These are phyloP conservation scores for Malurus alboscapulatus DNA, from an alignment of 2,113 vertebrate genomes.

Conservation along the genomic window DNA sequence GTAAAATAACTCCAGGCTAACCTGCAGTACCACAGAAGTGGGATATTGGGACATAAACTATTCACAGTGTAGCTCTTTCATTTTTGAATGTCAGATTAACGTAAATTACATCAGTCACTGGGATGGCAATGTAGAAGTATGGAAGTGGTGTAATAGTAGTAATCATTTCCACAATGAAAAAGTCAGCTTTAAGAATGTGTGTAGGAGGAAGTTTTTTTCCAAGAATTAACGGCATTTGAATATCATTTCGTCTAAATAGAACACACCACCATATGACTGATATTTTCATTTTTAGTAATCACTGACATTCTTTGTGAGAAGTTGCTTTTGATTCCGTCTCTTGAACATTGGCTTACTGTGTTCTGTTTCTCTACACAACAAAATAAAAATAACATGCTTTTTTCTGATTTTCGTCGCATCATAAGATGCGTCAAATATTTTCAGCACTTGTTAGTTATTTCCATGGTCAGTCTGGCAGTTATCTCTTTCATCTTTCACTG, in stretches of 20 bases:
- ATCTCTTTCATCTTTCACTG: background rate
- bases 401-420: background rate
- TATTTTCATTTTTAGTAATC: slow-evolving; percentile 38
- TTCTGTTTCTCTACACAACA: background rate
- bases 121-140: slow-evolving; percentile 11
- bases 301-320: background rate
- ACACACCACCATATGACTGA: background rate
- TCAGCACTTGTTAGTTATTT: background rate
- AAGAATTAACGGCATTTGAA: slow-evolving; percentile 39
- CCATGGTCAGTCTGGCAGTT: background rate
- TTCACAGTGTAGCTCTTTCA: background rate
- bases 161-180: slow-evolving; percentile 49
- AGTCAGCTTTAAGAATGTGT: slow-evolving; percentile 19
- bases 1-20: background rate
- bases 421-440: background rate
- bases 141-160: slow-evolving; percentile 5
- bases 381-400: background rate
- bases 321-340: background rate
- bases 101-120: slow-evolving; percentile 11
- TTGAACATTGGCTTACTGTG: background rate
- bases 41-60: background rate
- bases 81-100: slow-evolving; percentile 16
- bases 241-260: slow-evolving; percentile 20
- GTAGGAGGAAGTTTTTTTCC: slow-evolving; percentile 52
- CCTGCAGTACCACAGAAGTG: background rate